Evolutionary conservation across 2,113 vertebrate genomes (phyloP), one percentile per base, ranked within the genome.

Genomic region (Grantiella picta): DNA sequence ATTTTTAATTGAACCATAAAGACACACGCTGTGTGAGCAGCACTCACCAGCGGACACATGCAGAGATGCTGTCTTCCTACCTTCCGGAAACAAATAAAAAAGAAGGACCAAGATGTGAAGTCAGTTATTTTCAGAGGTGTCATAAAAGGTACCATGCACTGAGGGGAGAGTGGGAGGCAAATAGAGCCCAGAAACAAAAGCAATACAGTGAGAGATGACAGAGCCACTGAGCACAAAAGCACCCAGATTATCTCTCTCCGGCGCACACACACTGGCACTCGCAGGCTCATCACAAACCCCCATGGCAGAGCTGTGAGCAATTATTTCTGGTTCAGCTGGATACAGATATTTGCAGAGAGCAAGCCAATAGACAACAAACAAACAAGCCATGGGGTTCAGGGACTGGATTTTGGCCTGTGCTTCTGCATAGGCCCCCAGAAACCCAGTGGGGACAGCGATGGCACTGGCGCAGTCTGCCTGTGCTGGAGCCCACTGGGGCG

Each of bases 371-470:
- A 80, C 64, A 88, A 72, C 60, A 82, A 88, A 23, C 49, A 83
- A 81, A 80, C 42, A 38, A 83, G 54, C 31, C 1, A 1, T 5
- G n/a, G 45, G 24, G 50, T n/a, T 79, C 10, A 5, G 44, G 13
- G 38, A 20, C 38, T 3, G 1, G 65, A 49, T 73, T 57, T 53
- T 61, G 40, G 42, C 33, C 49, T 0, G 0, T 16, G 18, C 60
- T 0, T 0, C 71, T 56, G 20, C 1, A 0, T 5, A 7, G 3
- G 3, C 3, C 27, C 31, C 69, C 47, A 75, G 82, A 63, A 57
- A 53, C 22, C 8, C 4, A 0, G 3, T 0, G 0, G 49, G 47
- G 25, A 56, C 1, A 3, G 69, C 0, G 0, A 50, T 33, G 35
- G 57, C 44, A 38, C 28, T 1, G 1, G 54, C 2, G 4, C 19